These are phyloP conservation scores for Icerya purchasi DNA, from an alignment of 2,888 invertebrate species.

Conservation along the genomic window DNA sequence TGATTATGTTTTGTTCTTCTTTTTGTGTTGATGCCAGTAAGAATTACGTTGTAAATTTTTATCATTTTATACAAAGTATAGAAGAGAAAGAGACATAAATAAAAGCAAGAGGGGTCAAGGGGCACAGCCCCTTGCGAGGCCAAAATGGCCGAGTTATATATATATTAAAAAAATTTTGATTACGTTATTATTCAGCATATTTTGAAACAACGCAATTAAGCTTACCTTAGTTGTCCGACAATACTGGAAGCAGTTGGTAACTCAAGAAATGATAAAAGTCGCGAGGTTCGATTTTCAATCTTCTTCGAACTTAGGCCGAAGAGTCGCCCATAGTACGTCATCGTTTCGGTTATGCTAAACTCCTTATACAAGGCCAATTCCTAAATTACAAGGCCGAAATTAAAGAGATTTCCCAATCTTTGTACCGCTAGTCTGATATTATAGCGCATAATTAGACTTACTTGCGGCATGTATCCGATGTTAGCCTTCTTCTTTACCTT, in stretches of 20 bases:
- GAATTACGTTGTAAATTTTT: too few relatives aligned
- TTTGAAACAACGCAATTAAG: not conserved
- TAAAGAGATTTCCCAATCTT: not conserved
- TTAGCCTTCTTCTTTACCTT: constrained; percentile 25
- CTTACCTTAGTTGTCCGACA: constrained; percentile 20
- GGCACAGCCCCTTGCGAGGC: too few relatives aligned
- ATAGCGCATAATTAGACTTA: constrained; percentile 22
- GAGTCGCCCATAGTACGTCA: constrained; percentile 29
- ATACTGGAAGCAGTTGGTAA: constrained; percentile 18
- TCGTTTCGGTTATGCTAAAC: constrained; percentile 30
- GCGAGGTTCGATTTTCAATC: constrained; percentile 17
- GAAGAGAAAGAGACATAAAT: too few relatives aligned
- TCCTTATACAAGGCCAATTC: constrained; percentile 25
- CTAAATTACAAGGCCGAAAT: constrained; percentile 20
- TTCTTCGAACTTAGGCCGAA: constrained; percentile 25
- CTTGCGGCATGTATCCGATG: constrained; percentile 33
- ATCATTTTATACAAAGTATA: too few relatives aligned
- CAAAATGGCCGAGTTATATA: not conserved
- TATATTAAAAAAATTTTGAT: not conserved
- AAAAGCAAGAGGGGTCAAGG: too few relatives aligned
- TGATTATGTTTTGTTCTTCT: too few relatives aligned
- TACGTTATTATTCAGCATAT: not conserved
- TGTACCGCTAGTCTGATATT: not conserved
- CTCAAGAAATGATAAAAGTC: constrained; percentile 19
- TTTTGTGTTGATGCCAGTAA: too few relatives aligned